These are phyloP conservation scores for Ochotona princeps DNA, from an alignment of 2,113 vertebrate species.

Conservation along the genomic window DNA sequence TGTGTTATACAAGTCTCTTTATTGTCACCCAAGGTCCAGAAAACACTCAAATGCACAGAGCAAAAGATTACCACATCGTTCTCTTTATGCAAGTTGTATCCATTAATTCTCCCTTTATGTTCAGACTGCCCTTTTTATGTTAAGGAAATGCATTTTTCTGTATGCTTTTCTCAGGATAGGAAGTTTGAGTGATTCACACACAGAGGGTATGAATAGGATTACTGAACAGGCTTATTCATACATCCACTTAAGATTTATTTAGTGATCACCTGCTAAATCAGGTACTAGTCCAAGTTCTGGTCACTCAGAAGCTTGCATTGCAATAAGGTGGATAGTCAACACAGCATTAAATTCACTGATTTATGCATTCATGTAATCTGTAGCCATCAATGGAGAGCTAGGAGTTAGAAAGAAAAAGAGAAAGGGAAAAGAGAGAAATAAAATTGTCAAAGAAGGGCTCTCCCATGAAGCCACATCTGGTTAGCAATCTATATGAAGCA, in stretches of 20 bases:
- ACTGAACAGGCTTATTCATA: background rate
- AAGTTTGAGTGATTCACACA: background rate
- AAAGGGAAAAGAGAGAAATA: background rate
- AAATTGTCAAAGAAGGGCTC: background rate
- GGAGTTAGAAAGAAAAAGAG: background rate
- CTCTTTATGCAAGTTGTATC: background rate
- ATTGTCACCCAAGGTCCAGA: background rate
- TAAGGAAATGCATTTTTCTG: background rate
- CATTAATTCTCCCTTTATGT: background rate
- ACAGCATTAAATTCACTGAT: background rate
- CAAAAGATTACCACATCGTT: slow-evolving; percentile 4
- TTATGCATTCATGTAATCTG: background rate
- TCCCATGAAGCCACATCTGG: too few relatives aligned
- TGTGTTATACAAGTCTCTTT: background rate
- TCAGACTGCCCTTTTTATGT: background rate
- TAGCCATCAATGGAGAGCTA: background rate
- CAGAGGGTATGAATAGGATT: background rate
- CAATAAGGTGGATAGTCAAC: background rate
- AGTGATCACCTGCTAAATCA: background rate
- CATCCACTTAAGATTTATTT: slow-evolving; percentile 27
- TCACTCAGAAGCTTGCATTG: background rate
- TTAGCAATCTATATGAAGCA: too few relatives aligned
- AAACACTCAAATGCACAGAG: background rate
- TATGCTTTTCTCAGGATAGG: background rate
- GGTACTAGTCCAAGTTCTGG: slow-evolving; percentile 9